Base-by-base conservation (phyloP, 2,797 vertebrate species). In the Botia kubotai region DNA sequence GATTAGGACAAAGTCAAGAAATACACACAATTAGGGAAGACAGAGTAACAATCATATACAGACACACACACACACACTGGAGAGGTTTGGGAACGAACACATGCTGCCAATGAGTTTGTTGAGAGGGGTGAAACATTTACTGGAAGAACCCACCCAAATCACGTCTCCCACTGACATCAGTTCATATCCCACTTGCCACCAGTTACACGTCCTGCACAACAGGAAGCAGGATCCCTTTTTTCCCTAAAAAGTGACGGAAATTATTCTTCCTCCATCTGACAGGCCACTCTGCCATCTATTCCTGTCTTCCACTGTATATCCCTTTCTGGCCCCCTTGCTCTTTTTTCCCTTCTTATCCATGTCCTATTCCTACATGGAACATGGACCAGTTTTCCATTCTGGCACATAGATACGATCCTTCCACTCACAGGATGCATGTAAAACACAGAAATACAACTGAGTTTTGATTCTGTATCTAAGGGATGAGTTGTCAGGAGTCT, bases 101-200 rank as follows among this genome's bases (percentile, higher is more conserved):
- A 52, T 77, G 82, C 48, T 39, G n/a, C 2, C 66, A 77, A 79
- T 71, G 67, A 82, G 62, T 23, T 39, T 50, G 65, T 73, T 72
- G 68, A 82, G 80, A 82, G 68, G 29, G 60, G 60, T 21, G 83
- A 75, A 53, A 52, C 14, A 67, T 48, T 85, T 80, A 80, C 77
- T 80, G 81, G 77, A 80, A 80, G 16, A 46, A 39, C 53, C n/a
- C 62, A 73, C 74, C 57, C 75, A 17, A 17, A 53, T 70, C 72
- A 48, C 50, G 68, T 55, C 21, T 52, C 60, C 52, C 17, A 67
- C 17, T 80, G 63, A 65, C 48, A 46, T 19, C 53, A 58, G 5
- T 36, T 74, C 70, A 81, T 53, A 72, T 78, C 70, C 70, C 43
- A 81, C 70, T 29, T 66, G 53, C n/a, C 39, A 73, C 26, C 4